A percentile compares a stretch with the other conserved stretches of the same genome.
Conservation (phyloP, 2,113 vertebrate genomes). For the Lonchura striata region DNA sequence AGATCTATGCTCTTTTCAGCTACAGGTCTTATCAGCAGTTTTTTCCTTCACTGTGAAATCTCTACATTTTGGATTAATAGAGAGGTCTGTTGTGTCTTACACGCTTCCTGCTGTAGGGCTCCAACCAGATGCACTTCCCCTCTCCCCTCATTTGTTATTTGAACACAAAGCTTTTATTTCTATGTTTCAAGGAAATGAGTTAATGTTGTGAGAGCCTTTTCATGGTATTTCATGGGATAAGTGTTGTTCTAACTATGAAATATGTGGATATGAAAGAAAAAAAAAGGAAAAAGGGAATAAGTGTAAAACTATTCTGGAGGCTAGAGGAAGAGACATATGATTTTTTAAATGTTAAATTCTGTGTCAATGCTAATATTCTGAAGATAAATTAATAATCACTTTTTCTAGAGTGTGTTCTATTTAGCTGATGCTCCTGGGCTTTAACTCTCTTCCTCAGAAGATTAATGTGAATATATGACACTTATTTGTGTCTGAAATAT, state of each 20-base stretch:
- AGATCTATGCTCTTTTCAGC: neutral
- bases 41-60: neutral
- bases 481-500: neutral
- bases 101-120: neutral
- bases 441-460: neutral
- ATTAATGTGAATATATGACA: neutral
- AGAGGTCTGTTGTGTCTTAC: neutral
- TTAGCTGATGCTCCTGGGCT: neutral
- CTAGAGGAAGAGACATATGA: neutral
- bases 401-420: neutral
- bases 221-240: neutral
- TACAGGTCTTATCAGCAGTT: neutral
- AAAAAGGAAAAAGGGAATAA: neutral
- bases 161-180: neutral
- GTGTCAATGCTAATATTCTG: neutral
- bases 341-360: neutral
- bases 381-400: neutral
- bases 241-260: neutral
- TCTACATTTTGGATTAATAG: neutral
- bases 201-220: neutral
- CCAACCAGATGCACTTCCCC: neutral
- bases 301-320: neutral
- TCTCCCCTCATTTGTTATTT: neutral
- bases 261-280: neutral
- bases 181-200: neutral